These are phyloP conservation scores for Rafetus swinhoei DNA, from an alignment of 2,113 vertebrate species.

Conservation along the genomic window DNA sequence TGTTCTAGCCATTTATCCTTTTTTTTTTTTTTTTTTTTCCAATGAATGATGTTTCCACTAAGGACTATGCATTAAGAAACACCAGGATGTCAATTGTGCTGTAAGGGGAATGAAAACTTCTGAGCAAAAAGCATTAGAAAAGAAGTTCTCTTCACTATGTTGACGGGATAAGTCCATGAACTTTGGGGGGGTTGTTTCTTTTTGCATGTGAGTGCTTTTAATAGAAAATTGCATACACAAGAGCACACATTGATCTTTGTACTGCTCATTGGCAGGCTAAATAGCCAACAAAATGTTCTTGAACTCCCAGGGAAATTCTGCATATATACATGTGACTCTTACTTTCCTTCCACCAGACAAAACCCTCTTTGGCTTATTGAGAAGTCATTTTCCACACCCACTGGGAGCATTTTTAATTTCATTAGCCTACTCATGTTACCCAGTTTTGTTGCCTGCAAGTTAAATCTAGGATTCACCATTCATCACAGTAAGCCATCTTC, in stretches of 20 bases:
- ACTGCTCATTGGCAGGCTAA: not conserved
- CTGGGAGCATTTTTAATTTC: not conserved
- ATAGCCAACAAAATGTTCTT: not conserved
- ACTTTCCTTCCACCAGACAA: not conserved
- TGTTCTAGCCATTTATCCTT: fast-evolving
- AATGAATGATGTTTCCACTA: not conserved
- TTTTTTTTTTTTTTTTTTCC: too few species aligned
- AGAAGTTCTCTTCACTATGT: not conserved
- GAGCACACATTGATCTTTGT: not conserved
- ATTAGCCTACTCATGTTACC: not conserved
- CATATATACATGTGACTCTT: fast-evolving
- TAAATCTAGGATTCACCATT: not conserved
- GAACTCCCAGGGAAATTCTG: not conserved
- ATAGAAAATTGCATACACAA: not conserved
- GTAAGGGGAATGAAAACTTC: not conserved
- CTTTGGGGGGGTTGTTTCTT: too few species aligned
- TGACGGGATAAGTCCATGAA: not conserved
- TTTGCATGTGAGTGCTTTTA: not conserved
- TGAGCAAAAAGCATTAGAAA: not conserved
- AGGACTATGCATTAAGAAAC: not conserved
- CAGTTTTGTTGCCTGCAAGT: fast-evolving
- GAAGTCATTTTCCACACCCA: not conserved
- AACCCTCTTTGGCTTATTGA: not conserved
- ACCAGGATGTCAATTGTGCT: not conserved
- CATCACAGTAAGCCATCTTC: too few species aligned